Conservation (phyloP, 1,140 invertebrate genomes). For the Macrotrachela quadricornifera region DNA sequence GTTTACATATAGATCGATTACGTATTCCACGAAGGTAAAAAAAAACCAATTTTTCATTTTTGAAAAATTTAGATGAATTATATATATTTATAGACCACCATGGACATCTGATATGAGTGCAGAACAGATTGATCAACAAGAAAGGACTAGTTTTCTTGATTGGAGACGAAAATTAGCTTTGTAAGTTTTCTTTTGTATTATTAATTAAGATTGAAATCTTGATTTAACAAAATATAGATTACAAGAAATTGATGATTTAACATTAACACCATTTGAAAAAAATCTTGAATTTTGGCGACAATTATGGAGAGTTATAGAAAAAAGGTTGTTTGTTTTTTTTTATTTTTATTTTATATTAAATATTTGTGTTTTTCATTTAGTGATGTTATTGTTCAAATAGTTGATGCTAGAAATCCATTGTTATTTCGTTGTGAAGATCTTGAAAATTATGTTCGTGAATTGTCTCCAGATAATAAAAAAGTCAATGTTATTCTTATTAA, state of each 20-base stretch:
- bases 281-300: conserved; percentile 97
- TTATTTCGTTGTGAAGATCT: conserved; percentile 79
- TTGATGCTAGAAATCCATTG: conserved; percentile 86
- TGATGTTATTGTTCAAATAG: conserved; percentile 78
- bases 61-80: neutral
- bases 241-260: neutral
- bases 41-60: neutral
- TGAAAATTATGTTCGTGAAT: conserved; percentile 72
- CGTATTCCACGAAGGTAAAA: conserved; percentile 49
- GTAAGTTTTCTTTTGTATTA: conserved; percentile 12
- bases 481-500: conserved; percentile 68
- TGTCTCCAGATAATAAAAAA: conserved; percentile 43
- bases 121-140: conserved; percentile 50
- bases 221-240: neutral
- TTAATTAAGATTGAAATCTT: neutral
- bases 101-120: conserved; percentile 52
- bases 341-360: neutral
- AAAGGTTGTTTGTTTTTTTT: conserved; percentile 33
- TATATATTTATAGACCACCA: conserved; percentile 40
- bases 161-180: conserved; percentile 60
- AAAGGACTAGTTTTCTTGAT: conserved; percentile 58
- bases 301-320: conserved; percentile 87
- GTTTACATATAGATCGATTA: conserved; percentile 42
- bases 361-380: conserved; percentile 32
- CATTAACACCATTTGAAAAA: conserved; percentile 81